phyloP scores from a whole-genome alignment of 2,113 vertebrate species.

The Butorides virescens region DNA sequence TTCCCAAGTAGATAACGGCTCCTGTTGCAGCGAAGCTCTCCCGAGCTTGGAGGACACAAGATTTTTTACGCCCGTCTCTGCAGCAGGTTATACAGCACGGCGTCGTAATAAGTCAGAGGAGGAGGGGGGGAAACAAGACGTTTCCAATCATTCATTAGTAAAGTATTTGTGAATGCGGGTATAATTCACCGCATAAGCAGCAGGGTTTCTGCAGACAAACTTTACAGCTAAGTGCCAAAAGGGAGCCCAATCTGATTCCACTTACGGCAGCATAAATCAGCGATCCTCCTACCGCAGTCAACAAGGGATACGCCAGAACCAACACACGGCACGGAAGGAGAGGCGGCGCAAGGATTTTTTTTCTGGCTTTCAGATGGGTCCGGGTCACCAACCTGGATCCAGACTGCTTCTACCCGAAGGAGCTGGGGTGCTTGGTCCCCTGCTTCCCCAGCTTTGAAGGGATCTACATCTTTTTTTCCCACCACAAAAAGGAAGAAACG shows the following conservation, averaged over 20 bases:
- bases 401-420: background rate
- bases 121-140: conserved; percentile 23
- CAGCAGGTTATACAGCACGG: conserved; percentile 38
- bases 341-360: background rate
- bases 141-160: conserved; percentile 67
- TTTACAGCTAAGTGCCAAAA: conserved; percentile 52
- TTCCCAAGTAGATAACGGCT: background rate
- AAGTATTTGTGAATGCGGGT: conserved; percentile 47
- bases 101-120: conserved; percentile 44
- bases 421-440: background rate
- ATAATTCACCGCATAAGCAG: conserved; percentile 47
- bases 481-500: background rate
- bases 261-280: conserved; percentile 47
- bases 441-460: background rate
- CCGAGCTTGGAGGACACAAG: conserved; percentile 37
- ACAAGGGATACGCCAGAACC: background rate
- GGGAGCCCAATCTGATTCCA: conserved; percentile 50
- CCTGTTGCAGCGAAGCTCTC: conserved; percentile 28
- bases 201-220: conserved; percentile 38
- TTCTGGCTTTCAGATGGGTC: background rate
- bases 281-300: background rate
- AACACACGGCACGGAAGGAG: background rate
- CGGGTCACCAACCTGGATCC: background rate
- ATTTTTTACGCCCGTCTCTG: conserved; percentile 46
- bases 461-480: background rate